Percentiles rank a stretch among this genome's conserved stretches.
Evolutionary conservation across 1,140 invertebrate genomes (phyloP).

Genomic region (Lycorma delicatula): DNA sequence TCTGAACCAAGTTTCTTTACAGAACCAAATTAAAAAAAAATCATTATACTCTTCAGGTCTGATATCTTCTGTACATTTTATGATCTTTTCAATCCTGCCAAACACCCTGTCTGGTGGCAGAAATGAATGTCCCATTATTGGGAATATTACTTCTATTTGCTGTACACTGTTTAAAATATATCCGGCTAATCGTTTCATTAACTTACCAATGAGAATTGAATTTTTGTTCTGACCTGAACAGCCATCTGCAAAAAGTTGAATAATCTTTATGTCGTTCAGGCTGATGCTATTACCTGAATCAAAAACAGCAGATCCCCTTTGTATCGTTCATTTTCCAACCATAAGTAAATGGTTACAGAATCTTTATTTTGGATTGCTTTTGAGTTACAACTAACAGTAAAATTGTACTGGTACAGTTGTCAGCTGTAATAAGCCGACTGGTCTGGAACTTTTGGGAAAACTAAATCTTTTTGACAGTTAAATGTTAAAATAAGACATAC

Average conservation of each 20-base stretch:
- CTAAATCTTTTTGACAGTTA: conserved; percentile 37
- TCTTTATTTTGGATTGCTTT: conserved; percentile 24
- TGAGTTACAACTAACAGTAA: conserved; percentile 30
- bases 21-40: conserved; percentile 17
- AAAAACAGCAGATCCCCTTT: conserved; percentile 34
- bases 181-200: conserved; percentile 25
- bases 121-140: conserved; percentile 30
- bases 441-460: conserved; percentile 31
- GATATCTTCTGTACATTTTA: conserved; percentile 26
- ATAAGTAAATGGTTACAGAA: conserved; percentile 30
- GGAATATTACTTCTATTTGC: conserved; percentile 27
- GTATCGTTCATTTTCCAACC: conserved; percentile 29
- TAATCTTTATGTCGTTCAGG: conserved; percentile 23
- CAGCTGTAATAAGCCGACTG: conserved; percentile 33
- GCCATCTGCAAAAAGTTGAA: conserved; percentile 27
- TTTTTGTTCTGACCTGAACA: conserved; percentile 35
- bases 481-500: conserved; percentile 26
- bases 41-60: conserved; percentile 14
- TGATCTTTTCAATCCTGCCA: conserved; percentile 28
- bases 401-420: conserved; percentile 36
- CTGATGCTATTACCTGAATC: conserved; percentile 27
- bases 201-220: conserved; percentile 27
- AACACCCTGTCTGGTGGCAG: conserved; percentile 33
- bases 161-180: conserved; percentile 23
- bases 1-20: conserved; percentile 8